A percentile compares a stretch with the other conserved stretches of the same genome.
These are phyloP conservation scores for Trichogramma evanescens DNA, from an alignment of 2,888 invertebrate species.

Conservation along the genomic window DNA sequence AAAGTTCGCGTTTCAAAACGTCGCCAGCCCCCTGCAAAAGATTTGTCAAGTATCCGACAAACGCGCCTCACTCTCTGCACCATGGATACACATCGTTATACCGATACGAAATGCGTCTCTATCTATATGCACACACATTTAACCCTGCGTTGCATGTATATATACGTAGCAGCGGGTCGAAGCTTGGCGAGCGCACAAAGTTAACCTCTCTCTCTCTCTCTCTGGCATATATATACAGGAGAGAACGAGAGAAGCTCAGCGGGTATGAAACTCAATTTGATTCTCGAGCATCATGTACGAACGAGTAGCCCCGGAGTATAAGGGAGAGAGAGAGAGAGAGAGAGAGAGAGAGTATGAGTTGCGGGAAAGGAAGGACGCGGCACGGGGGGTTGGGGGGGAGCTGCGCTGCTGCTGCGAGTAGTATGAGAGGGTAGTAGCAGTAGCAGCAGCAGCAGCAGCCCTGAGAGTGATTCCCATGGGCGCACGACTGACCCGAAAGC, in stretches of 20 bases:
- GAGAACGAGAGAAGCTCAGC: conserved; percentile 13
- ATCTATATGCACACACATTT: no score
- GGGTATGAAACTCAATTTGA: conserved; percentile 47
- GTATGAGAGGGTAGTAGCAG: no score
- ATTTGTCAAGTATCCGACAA: no score
- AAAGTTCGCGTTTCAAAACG: no score
- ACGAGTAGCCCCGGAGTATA: background rate
- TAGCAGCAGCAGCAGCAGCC: conserved; percentile 24
- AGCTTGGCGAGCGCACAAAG: no score
- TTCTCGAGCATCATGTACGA: conserved; percentile 35
- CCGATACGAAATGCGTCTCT: no score
- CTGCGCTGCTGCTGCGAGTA: conserved; percentile 8
- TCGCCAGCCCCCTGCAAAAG: no score
- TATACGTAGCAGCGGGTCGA: no score
- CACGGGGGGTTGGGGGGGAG: conserved; percentile 20
- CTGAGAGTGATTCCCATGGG: conserved; percentile 41
- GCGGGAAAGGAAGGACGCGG: conserved; percentile 17
- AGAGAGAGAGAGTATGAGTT: conserved; percentile 6
- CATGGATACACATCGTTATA: no score
- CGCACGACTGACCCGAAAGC: conserved; percentile 46
- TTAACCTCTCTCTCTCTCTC: no score
- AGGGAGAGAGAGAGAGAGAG: conserved; percentile 9
- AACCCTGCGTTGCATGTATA: no score
- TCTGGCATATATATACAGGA: background rate
- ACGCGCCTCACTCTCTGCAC: no score